Evolutionary conservation across 2,797 vertebrate species (phyloP).

Genomic region (Pseudochirops corinnae): DNA sequence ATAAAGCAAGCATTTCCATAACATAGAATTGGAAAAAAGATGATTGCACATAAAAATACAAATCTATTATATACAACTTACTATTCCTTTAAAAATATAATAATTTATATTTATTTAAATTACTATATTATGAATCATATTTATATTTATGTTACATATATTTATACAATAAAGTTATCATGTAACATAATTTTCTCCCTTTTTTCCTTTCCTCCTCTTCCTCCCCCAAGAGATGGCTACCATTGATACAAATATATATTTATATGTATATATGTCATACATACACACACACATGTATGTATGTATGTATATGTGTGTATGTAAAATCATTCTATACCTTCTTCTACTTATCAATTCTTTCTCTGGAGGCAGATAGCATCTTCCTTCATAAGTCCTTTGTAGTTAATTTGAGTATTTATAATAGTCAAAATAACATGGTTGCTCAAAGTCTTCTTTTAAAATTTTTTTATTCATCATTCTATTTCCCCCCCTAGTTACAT

Average conservation of each 20-base stretch:
- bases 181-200: background rate
- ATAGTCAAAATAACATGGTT: background rate
- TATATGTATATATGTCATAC: too few relatives aligned
- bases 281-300: too few relatives aligned
- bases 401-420: background rate
- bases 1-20: background rate
- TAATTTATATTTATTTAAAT: too few relatives aligned
- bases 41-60: background rate
- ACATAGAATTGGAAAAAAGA: too few relatives aligned
- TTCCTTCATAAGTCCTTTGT: background rate
- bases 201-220: background rate
- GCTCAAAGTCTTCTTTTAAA: background rate
- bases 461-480: too few relatives aligned
- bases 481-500: too few relatives aligned
- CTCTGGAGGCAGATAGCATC: background rate
- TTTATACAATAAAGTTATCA: background rate
- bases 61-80: background rate
- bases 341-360: background rate
- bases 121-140: too few relatives aligned
- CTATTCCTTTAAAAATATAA: background rate
- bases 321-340: too few relatives aligned
- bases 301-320: too few relatives aligned
- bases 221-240: background rate
- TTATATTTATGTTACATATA: background rate
- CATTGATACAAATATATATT: background rate